phyloP scores from a whole-genome alignment of 2,888 invertebrate genomes.

The Sinohyriopsis cumingii region DNA sequence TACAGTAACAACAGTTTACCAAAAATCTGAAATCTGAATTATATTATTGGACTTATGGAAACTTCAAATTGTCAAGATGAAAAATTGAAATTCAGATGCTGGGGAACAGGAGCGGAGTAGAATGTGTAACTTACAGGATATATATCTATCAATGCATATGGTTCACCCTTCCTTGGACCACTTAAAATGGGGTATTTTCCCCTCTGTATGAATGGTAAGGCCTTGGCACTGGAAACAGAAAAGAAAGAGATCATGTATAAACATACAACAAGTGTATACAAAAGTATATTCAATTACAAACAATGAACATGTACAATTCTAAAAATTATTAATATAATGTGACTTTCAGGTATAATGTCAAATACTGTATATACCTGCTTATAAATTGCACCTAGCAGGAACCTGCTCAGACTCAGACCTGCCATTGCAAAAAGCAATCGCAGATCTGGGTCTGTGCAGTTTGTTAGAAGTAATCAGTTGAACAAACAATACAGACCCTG shows the following conservation, averaged over 20 bases:
- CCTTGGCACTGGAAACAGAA: slow-evolving; percentile 63
- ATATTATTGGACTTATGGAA: no score
- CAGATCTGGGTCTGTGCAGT: no score
- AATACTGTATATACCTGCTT: no score
- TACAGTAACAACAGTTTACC: no score
- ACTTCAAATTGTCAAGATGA: no score
- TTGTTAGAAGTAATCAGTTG: no score
- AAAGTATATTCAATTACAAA: not conserved
- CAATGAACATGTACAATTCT: not conserved
- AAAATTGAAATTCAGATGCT: no score
- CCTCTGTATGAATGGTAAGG: slow-evolving; percentile 67
- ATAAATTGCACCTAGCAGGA: no score
- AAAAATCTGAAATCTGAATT: no score
- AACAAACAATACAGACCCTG: no score
- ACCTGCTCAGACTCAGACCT: not conserved
- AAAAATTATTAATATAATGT: no score
- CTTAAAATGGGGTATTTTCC: slow-evolving; percentile 55
- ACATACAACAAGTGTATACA: not conserved
- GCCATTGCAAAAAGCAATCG: not conserved
- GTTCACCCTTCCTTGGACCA: slow-evolving; percentile 56
- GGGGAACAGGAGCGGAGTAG: not conserved
- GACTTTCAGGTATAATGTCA: no score
- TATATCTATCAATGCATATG: slow-evolving; percentile 65
- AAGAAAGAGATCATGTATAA: not conserved
- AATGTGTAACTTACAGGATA: slow-evolving; percentile 47